These are phyloP conservation scores for Acromyrmex heyeri DNA, from an alignment of 1,140 invertebrate species.

Conservation along the genomic window DNA sequence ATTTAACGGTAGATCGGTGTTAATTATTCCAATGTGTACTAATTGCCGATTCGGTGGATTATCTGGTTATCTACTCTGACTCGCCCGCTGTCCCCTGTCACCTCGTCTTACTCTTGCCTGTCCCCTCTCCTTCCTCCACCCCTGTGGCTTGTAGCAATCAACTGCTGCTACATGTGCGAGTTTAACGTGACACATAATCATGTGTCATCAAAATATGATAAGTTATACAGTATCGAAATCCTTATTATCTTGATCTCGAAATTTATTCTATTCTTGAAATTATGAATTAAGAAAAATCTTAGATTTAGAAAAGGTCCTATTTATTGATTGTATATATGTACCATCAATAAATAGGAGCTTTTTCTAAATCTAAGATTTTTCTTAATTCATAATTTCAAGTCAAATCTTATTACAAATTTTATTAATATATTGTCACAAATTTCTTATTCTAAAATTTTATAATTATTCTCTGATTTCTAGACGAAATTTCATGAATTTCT, in stretches of 20 bases:
- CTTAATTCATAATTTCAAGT: background rate
- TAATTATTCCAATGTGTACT: conserved; percentile 78
- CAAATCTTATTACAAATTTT: background rate
- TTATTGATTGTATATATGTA: background rate
- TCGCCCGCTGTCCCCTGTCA: conserved; percentile 11
- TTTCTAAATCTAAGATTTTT: background rate
- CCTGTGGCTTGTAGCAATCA: conserved; percentile 43
- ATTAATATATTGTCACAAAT: background rate
- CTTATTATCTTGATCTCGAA: background rate
- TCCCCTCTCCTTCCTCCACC: background rate
- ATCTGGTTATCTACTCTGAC: conserved; percentile 74
- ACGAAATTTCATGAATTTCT: too few relatives aligned
- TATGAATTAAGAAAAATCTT: too few relatives aligned
- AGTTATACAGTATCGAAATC: background rate
- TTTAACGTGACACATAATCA: conserved; percentile 5
- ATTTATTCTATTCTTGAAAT: background rate
- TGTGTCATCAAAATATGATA: background rate
- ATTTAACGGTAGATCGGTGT: conserved; percentile 72
- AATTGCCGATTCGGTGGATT: conserved; percentile 77
- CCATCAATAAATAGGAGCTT: too few relatives aligned
- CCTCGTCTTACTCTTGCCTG: background rate
- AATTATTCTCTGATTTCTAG: too few relatives aligned
- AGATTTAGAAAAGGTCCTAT: too few relatives aligned
- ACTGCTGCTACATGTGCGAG: conserved; percentile 3
- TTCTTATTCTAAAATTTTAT: too few relatives aligned